Percentiles rank a stretch among this genome's conserved stretches.
These are phyloP conservation scores for Adelosebastes latens DNA, from an alignment of 2,797 vertebrate species.

Conservation along the genomic window DNA sequence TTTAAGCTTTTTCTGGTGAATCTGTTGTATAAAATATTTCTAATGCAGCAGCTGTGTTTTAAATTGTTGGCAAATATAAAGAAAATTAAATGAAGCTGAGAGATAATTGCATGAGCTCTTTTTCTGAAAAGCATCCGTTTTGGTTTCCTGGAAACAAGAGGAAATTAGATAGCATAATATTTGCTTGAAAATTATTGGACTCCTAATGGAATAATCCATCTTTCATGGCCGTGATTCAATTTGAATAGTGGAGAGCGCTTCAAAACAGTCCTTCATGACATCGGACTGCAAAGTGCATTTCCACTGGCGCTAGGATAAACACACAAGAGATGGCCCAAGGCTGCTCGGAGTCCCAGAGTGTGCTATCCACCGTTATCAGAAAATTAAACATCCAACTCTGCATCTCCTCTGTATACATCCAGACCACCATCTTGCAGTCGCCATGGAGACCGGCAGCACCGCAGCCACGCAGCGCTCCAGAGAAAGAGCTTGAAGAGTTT, in stretches of 20 bases:
- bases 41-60: constrained; percentile 24
- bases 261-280: constrained; percentile 15
- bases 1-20: constrained; percentile 34
- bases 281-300: constrained; percentile 31
- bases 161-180: constrained; percentile 7
- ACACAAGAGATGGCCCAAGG: constrained; percentile 31
- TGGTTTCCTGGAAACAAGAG: constrained; percentile 23
- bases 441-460: constrained; percentile 60
- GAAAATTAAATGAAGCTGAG: constrained; percentile 31
- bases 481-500: constrained; percentile 38
- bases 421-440: constrained; percentile 30
- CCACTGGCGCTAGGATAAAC: constrained; percentile 14
- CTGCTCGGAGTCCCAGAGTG: constrained; percentile 11
- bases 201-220: constrained; percentile 52
- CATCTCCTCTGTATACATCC: constrained; percentile 29
- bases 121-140: not conserved
- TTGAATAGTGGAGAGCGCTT: constrained; percentile 27
- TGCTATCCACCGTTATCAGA: constrained; percentile 32
- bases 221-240: constrained; percentile 36
- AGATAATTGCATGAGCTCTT: not conserved
- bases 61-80: constrained; percentile 35
- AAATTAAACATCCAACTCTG: constrained; percentile 53
- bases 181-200: constrained; percentile 17
- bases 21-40: constrained; percentile 23
- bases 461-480: not conserved